phyloP scores from a whole-genome alignment of 2,888 invertebrate genomes.

The Platycheirus rosarum region DNA sequence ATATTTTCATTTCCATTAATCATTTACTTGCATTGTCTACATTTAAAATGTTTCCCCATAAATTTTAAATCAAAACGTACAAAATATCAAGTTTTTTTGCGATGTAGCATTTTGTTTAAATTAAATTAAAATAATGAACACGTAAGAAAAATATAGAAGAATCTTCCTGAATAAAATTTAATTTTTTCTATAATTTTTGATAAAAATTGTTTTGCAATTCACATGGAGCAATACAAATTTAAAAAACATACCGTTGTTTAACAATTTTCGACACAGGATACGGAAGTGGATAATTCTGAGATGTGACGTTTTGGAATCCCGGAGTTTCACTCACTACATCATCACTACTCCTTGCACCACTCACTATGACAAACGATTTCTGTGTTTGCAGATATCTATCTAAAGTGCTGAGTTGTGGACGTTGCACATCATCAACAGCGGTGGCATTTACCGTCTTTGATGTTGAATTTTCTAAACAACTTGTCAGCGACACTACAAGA shows the following conservation, averaged over 20 bases:
- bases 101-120: too few relatives aligned
- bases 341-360: slow-evolving; percentile 11
- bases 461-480: slow-evolving; percentile 42
- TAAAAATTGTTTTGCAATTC: too few relatives aligned
- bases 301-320: slow-evolving; percentile 48
- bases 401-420: slow-evolving; percentile 63
- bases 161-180: too few relatives aligned
- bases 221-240: too few relatives aligned
- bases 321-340: slow-evolving; percentile 2
- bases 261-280: slow-evolving; percentile 51
- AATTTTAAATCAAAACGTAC: too few relatives aligned
- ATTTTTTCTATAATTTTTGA: too few relatives aligned
- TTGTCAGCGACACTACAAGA: slow-evolving; percentile 50
- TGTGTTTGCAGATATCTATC: slow-evolving; percentile 53
- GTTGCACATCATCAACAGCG: slow-evolving; percentile 32
- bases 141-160: too few relatives aligned
- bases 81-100: too few relatives aligned
- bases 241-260: slow-evolving; percentile 51
- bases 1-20: too few relatives aligned
- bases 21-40: too few relatives aligned
- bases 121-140: too few relatives aligned
- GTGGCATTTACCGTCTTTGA: slow-evolving; percentile 7
- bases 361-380: slow-evolving; percentile 37
- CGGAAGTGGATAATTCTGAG: slow-evolving; percentile 55
- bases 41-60: too few relatives aligned